Conservation (phyloP, 1,140 invertebrate genomes). For the Oryctes rhinoceros region DNA sequence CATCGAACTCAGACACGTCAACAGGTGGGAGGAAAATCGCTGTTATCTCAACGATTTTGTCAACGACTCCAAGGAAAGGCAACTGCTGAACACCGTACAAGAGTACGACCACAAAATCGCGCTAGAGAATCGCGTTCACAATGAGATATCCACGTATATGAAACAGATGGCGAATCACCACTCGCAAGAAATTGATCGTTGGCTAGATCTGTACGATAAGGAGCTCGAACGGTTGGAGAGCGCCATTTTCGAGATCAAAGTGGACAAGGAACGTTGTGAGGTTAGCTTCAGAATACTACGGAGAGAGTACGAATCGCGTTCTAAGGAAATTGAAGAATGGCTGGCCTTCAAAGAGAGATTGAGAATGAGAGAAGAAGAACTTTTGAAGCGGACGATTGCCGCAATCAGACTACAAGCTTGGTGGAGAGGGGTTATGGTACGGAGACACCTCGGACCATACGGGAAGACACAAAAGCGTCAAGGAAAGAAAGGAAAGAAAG, state of each 20-base stretch:
- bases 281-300: conserved; percentile 27
- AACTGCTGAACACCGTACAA: conserved; percentile 44
- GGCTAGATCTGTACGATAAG: conserved; percentile 53
- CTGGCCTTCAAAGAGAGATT: conserved; percentile 52
- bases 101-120: conserved; percentile 45
- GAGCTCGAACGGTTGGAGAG: conserved; percentile 46
- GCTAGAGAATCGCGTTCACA: conserved; percentile 51
- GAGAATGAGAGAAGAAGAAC: conserved; percentile 47
- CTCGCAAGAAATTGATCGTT: conserved; percentile 47
- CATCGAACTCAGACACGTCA: conserved; percentile 49
- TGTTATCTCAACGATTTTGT: conserved; percentile 46
- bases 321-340: conserved; percentile 53
- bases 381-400: conserved; percentile 42
- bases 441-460: conserved; percentile 70
- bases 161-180: not conserved
- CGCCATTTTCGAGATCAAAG: conserved; percentile 48
- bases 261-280: conserved; percentile 44
- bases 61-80: conserved; percentile 40
- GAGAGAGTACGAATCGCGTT: conserved; percentile 49
- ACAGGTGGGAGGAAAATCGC: conserved; percentile 50
- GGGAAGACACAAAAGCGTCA: conserved; percentile 65
- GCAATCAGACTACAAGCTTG: conserved; percentile 69
- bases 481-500: conserved; percentile 50
- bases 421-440: conserved; percentile 78
- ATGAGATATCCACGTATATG: conserved; percentile 49